A percentile compares a stretch with the other conserved stretches of the same genome.
phyloP scores from a whole-genome alignment of 2,113 vertebrate genomes.

The Heteronetta atricapilla region DNA sequence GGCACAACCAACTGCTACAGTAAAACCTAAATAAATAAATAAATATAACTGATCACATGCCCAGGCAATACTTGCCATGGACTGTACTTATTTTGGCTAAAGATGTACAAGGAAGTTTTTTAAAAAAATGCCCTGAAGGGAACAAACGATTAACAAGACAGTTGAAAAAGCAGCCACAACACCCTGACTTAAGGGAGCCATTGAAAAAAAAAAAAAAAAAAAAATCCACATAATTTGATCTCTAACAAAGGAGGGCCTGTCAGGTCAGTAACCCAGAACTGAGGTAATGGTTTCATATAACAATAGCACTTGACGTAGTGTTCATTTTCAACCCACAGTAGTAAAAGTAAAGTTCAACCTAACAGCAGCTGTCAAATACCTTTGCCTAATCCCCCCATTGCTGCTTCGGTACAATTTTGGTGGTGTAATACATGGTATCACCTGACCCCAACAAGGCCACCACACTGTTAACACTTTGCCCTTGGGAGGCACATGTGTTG shows the following conservation, averaged over 20 bases:
- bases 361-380: conserved; percentile 64
- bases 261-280: neutral
- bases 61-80: neutral
- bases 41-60: neutral
- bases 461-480: conserved; percentile 33
- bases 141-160: conserved; percentile 3
- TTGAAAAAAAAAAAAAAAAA: neutral
- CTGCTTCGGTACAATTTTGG: conserved; percentile 35
- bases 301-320: neutral
- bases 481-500: conserved; percentile 26
- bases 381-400: conserved; percentile 30
- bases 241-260: conserved; percentile 16
- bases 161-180: neutral
- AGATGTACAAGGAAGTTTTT: neutral
- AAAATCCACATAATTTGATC: neutral
- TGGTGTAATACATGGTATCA: conserved; percentile 37
- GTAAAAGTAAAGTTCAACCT: conserved; percentile 30
- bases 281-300: conserved; percentile 17
- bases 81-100: conserved; percentile 39
- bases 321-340: conserved; percentile 35
- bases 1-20: neutral
- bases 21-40: neutral
- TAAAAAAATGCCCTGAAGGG: neutral
- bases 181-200: neutral
- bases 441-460: conserved; percentile 7